phyloP scores from a whole-genome alignment of 2,797 vertebrate genomes.

The Fistularia tabacaria region DNA sequence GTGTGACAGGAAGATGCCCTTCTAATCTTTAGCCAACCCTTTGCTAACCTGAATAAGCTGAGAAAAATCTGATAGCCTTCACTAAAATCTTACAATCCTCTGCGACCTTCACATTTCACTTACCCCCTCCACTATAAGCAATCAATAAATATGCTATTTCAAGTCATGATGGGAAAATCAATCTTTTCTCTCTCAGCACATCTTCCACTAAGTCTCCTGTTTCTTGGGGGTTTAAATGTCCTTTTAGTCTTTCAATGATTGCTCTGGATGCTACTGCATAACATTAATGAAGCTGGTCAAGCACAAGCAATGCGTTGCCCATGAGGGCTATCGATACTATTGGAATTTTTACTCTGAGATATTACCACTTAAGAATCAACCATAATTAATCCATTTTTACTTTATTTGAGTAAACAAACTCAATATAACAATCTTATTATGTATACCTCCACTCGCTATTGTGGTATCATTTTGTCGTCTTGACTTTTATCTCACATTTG shows the following conservation, averaged over 20 bases:
- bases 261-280: constrained; percentile 52
- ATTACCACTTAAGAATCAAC: too few relatives aligned
- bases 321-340: constrained; percentile 37
- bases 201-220: constrained; percentile 49
- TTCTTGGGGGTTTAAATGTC: constrained; percentile 55
- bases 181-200: constrained; percentile 28
- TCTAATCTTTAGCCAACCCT: constrained; percentile 8
- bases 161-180: constrained; percentile 74
- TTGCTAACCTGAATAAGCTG: constrained; percentile 7
- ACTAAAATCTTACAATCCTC: constrained; percentile 18
- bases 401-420: too few relatives aligned
- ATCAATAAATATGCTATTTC: constrained; percentile 77
- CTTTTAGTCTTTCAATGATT: constrained; percentile 54
- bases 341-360: constrained; percentile 33
- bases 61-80: constrained; percentile 17
- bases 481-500: too few relatives aligned
- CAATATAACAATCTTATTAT: too few relatives aligned
- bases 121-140: constrained; percentile 45
- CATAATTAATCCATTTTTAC: too few relatives aligned
- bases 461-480: too few relatives aligned
- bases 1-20: too few relatives aligned
- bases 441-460: too few relatives aligned
- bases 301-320: constrained; percentile 45
- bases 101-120: constrained; percentile 35
- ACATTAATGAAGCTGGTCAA: constrained; percentile 65